These are phyloP conservation scores for Tragelaphus imberbis DNA, from an alignment of 2,113 vertebrate species.

Conservation along the genomic window DNA sequence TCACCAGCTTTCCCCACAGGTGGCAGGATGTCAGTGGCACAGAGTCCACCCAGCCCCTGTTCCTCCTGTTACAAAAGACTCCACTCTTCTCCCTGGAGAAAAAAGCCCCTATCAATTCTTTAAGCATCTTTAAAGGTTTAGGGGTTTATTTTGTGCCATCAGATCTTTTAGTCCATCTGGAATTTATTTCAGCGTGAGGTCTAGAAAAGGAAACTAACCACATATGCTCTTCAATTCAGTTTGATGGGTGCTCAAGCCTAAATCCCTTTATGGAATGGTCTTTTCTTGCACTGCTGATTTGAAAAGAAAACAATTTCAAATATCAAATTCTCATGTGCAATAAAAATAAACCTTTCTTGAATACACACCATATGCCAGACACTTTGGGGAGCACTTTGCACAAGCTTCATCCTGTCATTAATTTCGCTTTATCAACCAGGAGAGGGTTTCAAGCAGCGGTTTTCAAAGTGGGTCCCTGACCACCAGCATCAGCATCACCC, in stretches of 20 bases:
- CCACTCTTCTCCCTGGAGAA: not conserved
- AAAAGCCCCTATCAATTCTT: not conserved
- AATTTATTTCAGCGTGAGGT: not conserved
- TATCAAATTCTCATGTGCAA: not conserved
- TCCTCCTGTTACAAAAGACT: not conserved
- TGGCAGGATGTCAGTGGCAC: not conserved
- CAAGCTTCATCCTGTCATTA: not conserved
- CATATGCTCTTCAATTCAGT: not conserved
- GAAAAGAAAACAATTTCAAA: not conserved
- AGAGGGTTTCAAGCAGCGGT: not conserved
- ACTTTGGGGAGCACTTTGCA: not conserved
- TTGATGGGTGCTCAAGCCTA: not conserved
- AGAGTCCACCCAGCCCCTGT: not conserved
- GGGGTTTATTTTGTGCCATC: not conserved
- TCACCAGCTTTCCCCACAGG: not conserved
- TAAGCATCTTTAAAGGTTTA: not conserved
- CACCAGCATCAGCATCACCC: not conserved
- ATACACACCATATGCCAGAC: too few relatives aligned
- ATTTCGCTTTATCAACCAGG: rapidly evolving
- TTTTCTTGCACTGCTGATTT: not conserved
- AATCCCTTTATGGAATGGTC: not conserved
- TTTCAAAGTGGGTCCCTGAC: not conserved
- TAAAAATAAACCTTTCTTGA: not conserved
- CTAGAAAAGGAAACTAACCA: not conserved
- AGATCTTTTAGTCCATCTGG: not conserved